Percentiles rank a stretch among this genome's conserved stretches.
These are phyloP conservation scores for Dolichomitus sp. DNA, from an alignment of 2,888 invertebrate genomes.

Conservation along the genomic window DNA sequence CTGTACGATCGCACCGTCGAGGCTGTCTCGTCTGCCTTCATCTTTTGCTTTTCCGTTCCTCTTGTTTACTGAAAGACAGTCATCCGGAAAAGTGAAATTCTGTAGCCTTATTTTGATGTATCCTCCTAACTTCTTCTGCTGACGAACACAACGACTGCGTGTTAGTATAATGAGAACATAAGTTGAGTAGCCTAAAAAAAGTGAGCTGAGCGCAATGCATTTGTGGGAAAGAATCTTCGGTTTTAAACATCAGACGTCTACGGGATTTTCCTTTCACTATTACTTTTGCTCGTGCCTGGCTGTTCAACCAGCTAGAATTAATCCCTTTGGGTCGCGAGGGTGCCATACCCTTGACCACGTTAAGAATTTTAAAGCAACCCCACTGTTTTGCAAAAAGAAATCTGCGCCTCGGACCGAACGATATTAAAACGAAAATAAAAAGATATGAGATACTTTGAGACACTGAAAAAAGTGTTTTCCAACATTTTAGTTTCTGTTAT, in stretches of 20 bases:
- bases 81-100: conserved; percentile 73
- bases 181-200: not conserved
- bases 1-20: conserved; percentile 52
- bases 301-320: conserved; percentile 77
- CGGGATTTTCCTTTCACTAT: conserved; percentile 48
- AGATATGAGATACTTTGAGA: not conserved
- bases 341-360: not conserved
- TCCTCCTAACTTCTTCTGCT: conserved; percentile 9
- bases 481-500: not conserved
- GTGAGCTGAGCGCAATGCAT: conserved; percentile 13
- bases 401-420: not conserved
- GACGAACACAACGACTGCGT: not conserved
- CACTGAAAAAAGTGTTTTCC: not conserved
- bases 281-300: conserved; percentile 69
- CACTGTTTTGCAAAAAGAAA: conserved; percentile 1
- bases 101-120: conserved; percentile 45
- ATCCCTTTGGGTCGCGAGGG: conserved; percentile 74
- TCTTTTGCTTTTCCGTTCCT: conserved; percentile 35
- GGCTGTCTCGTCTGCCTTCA: conserved; percentile 42
- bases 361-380: not conserved
- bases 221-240: conserved; percentile 8
- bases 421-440: not conserved
- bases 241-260: conserved; percentile 2
- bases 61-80: conserved; percentile 76
- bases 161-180: conserved; percentile 4